A percentile compares a stretch with the other conserved stretches of the same genome.
phyloP scores from a whole-genome alignment of 2,888 invertebrate genomes.

The Eupithecia subfuscata region DNA sequence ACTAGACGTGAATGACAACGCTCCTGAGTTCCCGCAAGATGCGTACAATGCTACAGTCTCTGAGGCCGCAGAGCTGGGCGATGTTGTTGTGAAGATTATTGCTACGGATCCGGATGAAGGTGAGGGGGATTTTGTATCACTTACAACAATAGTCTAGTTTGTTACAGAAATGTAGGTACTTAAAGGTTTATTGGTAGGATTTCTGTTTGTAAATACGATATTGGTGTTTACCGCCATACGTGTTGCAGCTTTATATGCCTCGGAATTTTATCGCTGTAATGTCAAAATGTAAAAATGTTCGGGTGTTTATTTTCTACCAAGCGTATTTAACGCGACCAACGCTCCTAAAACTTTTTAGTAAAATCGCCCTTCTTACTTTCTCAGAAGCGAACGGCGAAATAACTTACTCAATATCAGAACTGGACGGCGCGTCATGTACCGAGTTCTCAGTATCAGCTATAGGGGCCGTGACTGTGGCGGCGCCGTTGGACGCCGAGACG shows the following conservation, averaged over 20 bases:
- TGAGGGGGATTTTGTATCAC: not conserved
- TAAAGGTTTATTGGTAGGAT: too few species aligned
- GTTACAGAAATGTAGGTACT: not conserved
- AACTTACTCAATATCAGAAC: constrained; percentile 47
- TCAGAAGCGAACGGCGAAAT: constrained; percentile 75
- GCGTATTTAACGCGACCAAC: too few species aligned
- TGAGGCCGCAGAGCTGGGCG: constrained; percentile 91
- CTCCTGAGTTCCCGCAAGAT: constrained; percentile 91
- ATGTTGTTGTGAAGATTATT: constrained; percentile 54
- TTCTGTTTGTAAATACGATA: too few species aligned
- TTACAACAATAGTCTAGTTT: too few species aligned
- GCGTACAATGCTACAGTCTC: constrained; percentile 92
- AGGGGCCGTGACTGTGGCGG: constrained; percentile 91
- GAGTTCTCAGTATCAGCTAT: constrained; percentile 89
- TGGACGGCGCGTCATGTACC: constrained; percentile 66
- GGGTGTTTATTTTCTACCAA: too few species aligned
- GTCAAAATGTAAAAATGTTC: too few species aligned
- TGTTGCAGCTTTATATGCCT: too few species aligned
- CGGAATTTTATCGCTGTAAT: too few species aligned
- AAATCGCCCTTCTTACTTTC: too few species aligned
- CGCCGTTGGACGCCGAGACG: constrained; percentile 92
- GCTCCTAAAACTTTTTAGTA: too few species aligned
- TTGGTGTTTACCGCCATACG: too few species aligned
- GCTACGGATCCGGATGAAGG: constrained; percentile 89
- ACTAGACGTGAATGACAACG: constrained; percentile 95